A percentile compares a stretch with the other conserved stretches of the same genome.
phyloP scores from a whole-genome alignment of 2,113 vertebrate species.

The Notechis scutatus region DNA sequence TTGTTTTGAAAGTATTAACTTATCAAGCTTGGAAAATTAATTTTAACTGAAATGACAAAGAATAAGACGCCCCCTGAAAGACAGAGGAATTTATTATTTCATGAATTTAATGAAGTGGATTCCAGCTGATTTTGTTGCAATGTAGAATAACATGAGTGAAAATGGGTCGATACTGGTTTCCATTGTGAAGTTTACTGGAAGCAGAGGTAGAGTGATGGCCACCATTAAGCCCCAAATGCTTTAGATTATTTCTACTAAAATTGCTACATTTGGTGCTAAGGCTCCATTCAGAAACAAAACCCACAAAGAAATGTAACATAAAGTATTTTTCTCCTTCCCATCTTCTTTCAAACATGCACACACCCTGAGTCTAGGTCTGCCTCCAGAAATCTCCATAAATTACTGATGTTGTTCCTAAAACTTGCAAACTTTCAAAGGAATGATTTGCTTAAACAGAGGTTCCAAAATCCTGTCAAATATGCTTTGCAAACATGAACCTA shows the following conservation, averaged over 20 bases:
- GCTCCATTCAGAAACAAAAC: not conserved
- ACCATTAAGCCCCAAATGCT: not conserved
- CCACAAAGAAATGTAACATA: not conserved
- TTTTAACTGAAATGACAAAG: not conserved
- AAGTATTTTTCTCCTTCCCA: not conserved
- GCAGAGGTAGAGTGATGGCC: not conserved
- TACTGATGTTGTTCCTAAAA: not conserved
- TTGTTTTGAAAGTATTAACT: not conserved
- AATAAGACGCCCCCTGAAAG: not conserved
- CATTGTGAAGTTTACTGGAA: not conserved
- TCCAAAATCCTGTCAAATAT: not conserved
- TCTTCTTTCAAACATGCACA: not conserved
- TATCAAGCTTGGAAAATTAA: not conserved
- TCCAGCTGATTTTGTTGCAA: not conserved
- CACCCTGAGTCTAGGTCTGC: not conserved
- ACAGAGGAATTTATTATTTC: not conserved
- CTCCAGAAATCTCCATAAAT: not conserved
- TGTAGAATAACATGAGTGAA: not conserved
- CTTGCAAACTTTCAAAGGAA: not conserved
- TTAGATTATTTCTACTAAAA: not conserved
- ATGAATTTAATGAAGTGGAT: not conserved
- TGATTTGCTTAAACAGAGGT: not conserved
- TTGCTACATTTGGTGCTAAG: not conserved
- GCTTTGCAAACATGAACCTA: not conserved
- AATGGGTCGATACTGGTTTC: not conserved